Base-by-base conservation (phyloP, 2,797 vertebrate genomes). In the Acanthopagrus latus region DNA sequence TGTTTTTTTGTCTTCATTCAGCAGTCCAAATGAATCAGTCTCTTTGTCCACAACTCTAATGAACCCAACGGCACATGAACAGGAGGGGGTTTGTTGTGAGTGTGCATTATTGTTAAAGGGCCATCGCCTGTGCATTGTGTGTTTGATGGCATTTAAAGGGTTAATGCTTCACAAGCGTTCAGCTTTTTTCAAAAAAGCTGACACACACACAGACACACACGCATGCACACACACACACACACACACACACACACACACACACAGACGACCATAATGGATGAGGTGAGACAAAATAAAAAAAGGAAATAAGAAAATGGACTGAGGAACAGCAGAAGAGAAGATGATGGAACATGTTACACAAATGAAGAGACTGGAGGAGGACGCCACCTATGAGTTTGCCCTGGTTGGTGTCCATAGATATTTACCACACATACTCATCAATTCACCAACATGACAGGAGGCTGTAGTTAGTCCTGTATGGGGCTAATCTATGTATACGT, bases 141-240 rank as follows among this genome's bases (percentile, higher is more conserved):
- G 88, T 87, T 83, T 85, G 91, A 90, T 91, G 91, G 86, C 81
- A 58, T 89, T 94, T 94, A 94, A 94, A 94, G 93, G 93, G 93
- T 91, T 92, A 87, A 93, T 92, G 93, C 93, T 92, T 86, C 86
- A 80, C 81, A 82, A 85, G 90, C 84, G 83, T 74, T 78, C 84
- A 80, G 66, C 85, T 81, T 80, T 70, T 7, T 70, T 48, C 21
- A 72, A 67, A 78, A 80, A 83, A 79, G 70, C 67, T 23, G 50
- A 51, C 29, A 57, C 18, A 44, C 58, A 66, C 29, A 57, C 80
- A 71, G 52, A 56, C 52, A 60, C 33, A 64, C 38, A 63, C 59
- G 43, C 75, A 10, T 29, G 43, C 64, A 27, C 29, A 33, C 29
- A 33, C 5, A 29, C 27, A 29, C 27, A 21, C 51, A 59, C 33